Evolutionary conservation across 1,140 invertebrate species (phyloP), one percentile per base, ranked within the genome.

Genomic region (Drosophila nigrodunni): DNA sequence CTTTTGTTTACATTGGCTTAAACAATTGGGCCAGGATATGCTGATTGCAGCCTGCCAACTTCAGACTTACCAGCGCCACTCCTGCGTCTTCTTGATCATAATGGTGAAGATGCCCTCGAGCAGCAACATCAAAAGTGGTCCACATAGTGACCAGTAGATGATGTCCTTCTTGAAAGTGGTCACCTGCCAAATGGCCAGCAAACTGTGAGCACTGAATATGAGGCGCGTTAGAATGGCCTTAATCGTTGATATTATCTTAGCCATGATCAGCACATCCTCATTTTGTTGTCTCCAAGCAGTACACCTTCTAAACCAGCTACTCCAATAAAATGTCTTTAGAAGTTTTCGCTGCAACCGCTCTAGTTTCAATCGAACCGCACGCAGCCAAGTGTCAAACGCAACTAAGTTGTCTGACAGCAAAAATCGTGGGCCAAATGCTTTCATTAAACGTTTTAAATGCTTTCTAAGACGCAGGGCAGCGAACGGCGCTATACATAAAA

Each of bases 71-170:
- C 96, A 97, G 93, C 97, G 97, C 96, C 96, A 97, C 91, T 97
- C 96, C 81, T 97, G 96, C 82, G 95, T 97, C 77, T 96, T 95
- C 82, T 97, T 97, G 70, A 97, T 97, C 4, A 96, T 96, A 3
- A 97, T 92, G 0, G 96, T 97, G 78, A 97, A 97, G 52, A 97
- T 93, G n/a, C 96, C 96, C 92, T 97, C 96, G 78, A 97, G 95
- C 64, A 96, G 95, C 4, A 97, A 92, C 61, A 97, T 91, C 7
- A 97, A 78, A 57, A 97, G 95, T 0, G 96, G 96, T 5, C 95
- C 95, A 52, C 95, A 95, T 44, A 97, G 83, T 78, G 96, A 96
- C 96, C 96, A 97, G 77, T 95, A 97, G 64, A 95, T 93, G 7
- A 94, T 94, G 82, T 95, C 95, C 46, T 94, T 93, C 85, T 96